Evolutionary conservation across 2,888 invertebrate genomes (phyloP), one percentile per base, ranked within the genome.

Genomic region (Caenorhabditis sulstoni): DNA sequence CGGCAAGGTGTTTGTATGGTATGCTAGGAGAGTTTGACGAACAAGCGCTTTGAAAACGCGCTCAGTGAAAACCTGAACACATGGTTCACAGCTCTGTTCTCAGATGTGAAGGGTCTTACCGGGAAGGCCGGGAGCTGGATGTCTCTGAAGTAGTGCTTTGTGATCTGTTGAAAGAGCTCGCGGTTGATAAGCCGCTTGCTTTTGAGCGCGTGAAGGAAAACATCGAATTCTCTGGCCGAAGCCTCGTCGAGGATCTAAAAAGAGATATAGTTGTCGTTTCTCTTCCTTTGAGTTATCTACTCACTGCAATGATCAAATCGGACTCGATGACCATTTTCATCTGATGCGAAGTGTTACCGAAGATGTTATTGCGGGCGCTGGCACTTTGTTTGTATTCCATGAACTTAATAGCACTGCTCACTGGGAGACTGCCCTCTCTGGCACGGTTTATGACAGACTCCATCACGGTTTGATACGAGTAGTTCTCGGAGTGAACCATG

Each of bases 391-490:
- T 68, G 4, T 2, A 1, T 2, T 20, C 8, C 58, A 68, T 59
- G 16, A 59, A 68, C 5, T 35, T 9, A 0, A 59, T 16, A 1
- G 35, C 50, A 3, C 23, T 3, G 1, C 35, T 11, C 7, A 20
- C 1, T 5, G 14, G 8, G 18, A 68, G 3, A 11, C 14, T 2
- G 0, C 44, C 20, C 4, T 39, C 7, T 8, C 29, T 22, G 1
- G 22, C 29, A 4, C 18, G 41, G 0, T 8, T 0, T 3, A 35
- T 45, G 12, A 70, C 22, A 0, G 53, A 22, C 0, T 29, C 53
- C 45, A 61, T 20, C 52, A 70, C 5, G 0, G 20, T 4, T 14
- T 70, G 47, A 16, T 53, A 70, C 5, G n/a, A 41, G 37, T 70
- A 70, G 53, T 61, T 20, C 0, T 52, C 12, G 1, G 61, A 70